phyloP scores from a whole-genome alignment of 1,140 invertebrate species.

The Patella vulgata region DNA sequence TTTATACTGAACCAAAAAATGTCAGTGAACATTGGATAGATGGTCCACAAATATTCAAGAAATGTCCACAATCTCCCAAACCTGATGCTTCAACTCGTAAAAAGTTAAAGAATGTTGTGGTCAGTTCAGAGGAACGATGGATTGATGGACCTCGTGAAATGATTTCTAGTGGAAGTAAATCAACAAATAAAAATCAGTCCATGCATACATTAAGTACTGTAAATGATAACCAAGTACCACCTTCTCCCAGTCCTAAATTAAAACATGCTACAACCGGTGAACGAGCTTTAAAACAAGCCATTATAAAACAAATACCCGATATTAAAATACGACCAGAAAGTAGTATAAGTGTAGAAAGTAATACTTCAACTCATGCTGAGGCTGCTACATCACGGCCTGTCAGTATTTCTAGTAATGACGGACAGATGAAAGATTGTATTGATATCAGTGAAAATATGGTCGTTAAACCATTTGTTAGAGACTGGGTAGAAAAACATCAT shows the following conservation, averaged over 20 bases:
- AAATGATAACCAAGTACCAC: slow-evolving; percentile 15
- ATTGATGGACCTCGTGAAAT: slow-evolving; percentile 82
- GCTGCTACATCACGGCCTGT: slow-evolving; percentile 47
- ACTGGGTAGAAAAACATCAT: slow-evolving; percentile 61
- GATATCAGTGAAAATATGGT: slow-evolving; percentile 5
- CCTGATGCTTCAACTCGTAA: too few relatives aligned
- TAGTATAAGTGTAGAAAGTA: slow-evolving; percentile 49
- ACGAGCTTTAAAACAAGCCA: slow-evolving; percentile 33
- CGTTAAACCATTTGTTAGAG: slow-evolving; percentile 57
- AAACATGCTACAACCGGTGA: slow-evolving; percentile 22
- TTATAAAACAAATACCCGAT: slow-evolving; percentile 37
- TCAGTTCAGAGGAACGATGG: slow-evolving; percentile 89
- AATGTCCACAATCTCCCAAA: too few relatives aligned
- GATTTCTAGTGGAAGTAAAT: slow-evolving; percentile 32
- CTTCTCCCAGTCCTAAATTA: slow-evolving; percentile 26
- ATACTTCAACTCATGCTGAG: slow-evolving; percentile 40
- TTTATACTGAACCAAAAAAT: slow-evolving; percentile 49
- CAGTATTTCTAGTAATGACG: slow-evolving; percentile 41
- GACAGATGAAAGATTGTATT: slow-evolving; percentile 29
- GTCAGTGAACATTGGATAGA: slow-evolving; percentile 61
- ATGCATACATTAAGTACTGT: slow-evolving; percentile 42
- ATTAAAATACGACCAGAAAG: slow-evolving; percentile 51
- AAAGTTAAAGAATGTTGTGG: slow-evolving; percentile 50
- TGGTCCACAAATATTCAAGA: slow-evolving; percentile 57
- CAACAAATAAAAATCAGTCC: slow-evolving; percentile 29